A percentile compares a stretch with the other conserved stretches of the same genome.
phyloP scores from a whole-genome alignment of 2,797 vertebrate genomes.

The Ambastaia sidthimunki region DNA sequence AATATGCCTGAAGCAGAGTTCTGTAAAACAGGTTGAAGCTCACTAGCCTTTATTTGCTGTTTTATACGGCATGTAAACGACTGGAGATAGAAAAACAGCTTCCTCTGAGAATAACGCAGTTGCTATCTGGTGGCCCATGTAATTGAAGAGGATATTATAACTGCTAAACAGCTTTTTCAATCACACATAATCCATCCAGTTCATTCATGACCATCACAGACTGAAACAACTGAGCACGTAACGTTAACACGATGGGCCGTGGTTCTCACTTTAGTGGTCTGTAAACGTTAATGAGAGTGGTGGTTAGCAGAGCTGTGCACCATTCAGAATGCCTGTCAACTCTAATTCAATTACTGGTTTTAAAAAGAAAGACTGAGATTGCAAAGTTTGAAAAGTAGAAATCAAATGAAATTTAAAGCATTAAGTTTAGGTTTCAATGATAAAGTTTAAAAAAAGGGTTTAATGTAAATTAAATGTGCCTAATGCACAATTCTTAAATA shows the following conservation, averaged over 20 bases:
- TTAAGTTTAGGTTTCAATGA: no score
- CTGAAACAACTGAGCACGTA: slow-evolving; percentile 40
- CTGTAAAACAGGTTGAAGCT: slow-evolving; percentile 43
- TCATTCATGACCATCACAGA: slow-evolving; percentile 51
- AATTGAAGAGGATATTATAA: slow-evolving; percentile 65
- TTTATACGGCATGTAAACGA: slow-evolving; percentile 44
- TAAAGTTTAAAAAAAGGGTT: neutral
- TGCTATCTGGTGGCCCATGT: slow-evolving; percentile 52
- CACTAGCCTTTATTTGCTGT: slow-evolving; percentile 32
- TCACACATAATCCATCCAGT: slow-evolving; percentile 60
- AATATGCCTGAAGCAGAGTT: slow-evolving; percentile 21
- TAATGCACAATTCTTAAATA: no score
- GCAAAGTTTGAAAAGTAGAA: no score
- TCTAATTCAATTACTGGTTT: neutral
- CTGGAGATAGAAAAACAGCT: slow-evolving; percentile 35
- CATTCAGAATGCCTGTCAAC: neutral
- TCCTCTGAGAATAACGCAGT: slow-evolving; percentile 43
- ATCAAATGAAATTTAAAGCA: no score
- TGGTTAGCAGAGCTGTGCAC: no score
- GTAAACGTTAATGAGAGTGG: neutral
- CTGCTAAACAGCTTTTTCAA: slow-evolving; percentile 64
- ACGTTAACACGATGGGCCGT: slow-evolving; percentile 21
- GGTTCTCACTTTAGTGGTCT: slow-evolving; percentile 9
- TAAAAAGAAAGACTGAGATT: neutral
- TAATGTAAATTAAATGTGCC: neutral